Conservation (phyloP, 2,888 invertebrate species). For the Luffia ferchaultella region DNA sequence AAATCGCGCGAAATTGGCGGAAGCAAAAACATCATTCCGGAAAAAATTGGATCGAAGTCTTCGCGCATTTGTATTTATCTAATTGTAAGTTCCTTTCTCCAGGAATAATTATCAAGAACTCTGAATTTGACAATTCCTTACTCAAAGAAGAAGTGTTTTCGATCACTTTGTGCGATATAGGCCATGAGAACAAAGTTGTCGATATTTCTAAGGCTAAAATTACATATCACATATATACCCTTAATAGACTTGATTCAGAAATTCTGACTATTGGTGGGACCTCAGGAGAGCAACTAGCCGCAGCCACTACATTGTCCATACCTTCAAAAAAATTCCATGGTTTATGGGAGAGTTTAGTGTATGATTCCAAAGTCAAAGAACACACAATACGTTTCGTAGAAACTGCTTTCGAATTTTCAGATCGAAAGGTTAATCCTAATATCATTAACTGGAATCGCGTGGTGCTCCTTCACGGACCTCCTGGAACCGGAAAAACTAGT, state of each 20-base stretch:
- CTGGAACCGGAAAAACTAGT: slow-evolving; percentile 96
- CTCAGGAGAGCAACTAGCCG: slow-evolving; percentile 20
- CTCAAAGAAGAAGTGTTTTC: not conserved
- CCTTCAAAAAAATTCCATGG: slow-evolving; percentile 83
- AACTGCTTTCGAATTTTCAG: slow-evolving; percentile 86
- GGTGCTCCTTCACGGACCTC: slow-evolving; percentile 87
- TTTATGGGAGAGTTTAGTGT: slow-evolving; percentile 87
- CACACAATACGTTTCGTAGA: slow-evolving; percentile 78
- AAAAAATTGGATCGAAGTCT: not conserved
- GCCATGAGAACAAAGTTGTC: not conserved
- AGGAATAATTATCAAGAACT: not conserved
- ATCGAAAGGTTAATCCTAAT: slow-evolving; percentile 80
- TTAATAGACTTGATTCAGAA: not conserved
- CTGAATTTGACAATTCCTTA: not conserved
- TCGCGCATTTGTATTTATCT: not conserved
- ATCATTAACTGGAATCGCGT: slow-evolving; percentile 91
- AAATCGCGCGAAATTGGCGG: not conserved
- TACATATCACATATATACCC: not conserved
- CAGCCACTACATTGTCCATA: slow-evolving; percentile 81
- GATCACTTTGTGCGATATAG: not conserved
- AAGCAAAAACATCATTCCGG: not conserved
- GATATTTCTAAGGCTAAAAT: not conserved
- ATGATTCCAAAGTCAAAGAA: slow-evolving; percentile 44
- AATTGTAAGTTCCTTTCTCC: not conserved
- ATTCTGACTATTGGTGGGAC: not conserved